Conservation (phyloP, 2,113 vertebrate genomes). For the Oncorhynchus tshawytscha region DNA sequence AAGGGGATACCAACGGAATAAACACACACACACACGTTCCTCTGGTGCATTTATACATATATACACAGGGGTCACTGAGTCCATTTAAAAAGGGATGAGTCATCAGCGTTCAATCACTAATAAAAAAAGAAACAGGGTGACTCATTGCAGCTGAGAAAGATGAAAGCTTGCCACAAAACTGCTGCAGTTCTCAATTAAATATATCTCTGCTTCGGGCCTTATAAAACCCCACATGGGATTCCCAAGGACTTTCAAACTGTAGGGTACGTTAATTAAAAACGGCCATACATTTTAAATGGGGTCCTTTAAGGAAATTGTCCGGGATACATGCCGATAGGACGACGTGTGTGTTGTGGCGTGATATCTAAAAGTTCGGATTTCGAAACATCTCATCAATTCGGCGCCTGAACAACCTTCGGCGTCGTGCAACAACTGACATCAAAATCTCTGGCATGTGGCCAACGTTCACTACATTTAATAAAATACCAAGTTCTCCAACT, state of each 20-base stretch:
- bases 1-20: not conserved
- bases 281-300: constrained; percentile 25
- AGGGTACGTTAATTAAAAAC: constrained; percentile 54
- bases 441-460: constrained; percentile 8
- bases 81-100: constrained; percentile 35
- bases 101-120: constrained; percentile 18
- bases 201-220: constrained; percentile 29
- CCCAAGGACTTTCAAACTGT: constrained; percentile 38
- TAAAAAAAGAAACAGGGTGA: constrained; percentile 2
- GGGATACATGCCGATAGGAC: constrained; percentile 3
- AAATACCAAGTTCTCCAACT: too few species aligned
- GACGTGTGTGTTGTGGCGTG: not conserved
- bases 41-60: constrained; percentile 1
- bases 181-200: constrained; percentile 57
- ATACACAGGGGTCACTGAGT: constrained; percentile 7
- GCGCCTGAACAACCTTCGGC: not conserved
- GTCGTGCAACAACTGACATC: not conserved
- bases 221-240: constrained; percentile 37
- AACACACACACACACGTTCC: constrained; percentile 7
- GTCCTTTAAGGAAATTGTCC: constrained; percentile 27
- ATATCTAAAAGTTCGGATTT: not conserved
- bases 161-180: constrained; percentile 34
- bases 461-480: constrained; percentile 2
- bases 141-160: constrained; percentile 32
- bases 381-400: not conserved